These are phyloP conservation scores for Esox niger DNA, from an alignment of 2,113 vertebrate genomes.

Conservation along the genomic window DNA sequence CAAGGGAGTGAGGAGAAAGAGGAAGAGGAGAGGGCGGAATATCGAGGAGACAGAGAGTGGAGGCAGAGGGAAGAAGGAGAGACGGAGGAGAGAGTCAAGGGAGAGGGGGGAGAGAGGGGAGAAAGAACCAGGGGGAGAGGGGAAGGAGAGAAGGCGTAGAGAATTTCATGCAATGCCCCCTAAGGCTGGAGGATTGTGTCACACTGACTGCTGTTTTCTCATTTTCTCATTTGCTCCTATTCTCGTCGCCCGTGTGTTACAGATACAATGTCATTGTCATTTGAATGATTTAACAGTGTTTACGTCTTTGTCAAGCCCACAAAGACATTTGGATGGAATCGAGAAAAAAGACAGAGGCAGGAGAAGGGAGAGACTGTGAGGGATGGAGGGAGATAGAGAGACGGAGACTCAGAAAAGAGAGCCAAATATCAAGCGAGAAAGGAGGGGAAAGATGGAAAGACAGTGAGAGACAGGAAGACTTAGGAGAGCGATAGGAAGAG, in stretches of 20 bases:
- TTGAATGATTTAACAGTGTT: slow-evolving; percentile 36
- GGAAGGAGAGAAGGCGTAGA: slow-evolving; percentile 20
- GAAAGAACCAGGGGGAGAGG: slow-evolving; percentile 1
- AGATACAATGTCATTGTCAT: slow-evolving; percentile 30
- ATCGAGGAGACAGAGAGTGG: too few species aligned
- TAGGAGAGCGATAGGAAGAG: background rate
- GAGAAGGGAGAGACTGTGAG: background rate
- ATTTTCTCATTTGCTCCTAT: slow-evolving; percentile 35
- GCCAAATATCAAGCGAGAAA: too few species aligned
- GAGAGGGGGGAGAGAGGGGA: background rate
- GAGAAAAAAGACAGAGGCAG: background rate
- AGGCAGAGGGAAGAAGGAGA: too few species aligned
- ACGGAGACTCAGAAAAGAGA: background rate
- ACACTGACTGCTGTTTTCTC: slow-evolving; percentile 34
- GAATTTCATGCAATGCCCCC: slow-evolving; percentile 33
- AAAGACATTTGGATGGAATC: slow-evolving; percentile 5
- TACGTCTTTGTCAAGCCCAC: slow-evolving; percentile 32
- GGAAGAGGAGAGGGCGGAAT: background rate
- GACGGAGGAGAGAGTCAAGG: background rate
- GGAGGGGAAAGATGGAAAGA: background rate
- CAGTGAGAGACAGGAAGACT: background rate
- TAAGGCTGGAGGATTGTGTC: slow-evolving; percentile 21
- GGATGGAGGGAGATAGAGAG: background rate
- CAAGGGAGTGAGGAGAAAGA: background rate
- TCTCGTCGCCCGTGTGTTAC: slow-evolving; percentile 25